A percentile compares a stretch with the other conserved stretches of the same genome.
These are phyloP conservation scores for Hemaris fuciformis DNA, from an alignment of 2,888 invertebrate species.

Conservation along the genomic window DNA sequence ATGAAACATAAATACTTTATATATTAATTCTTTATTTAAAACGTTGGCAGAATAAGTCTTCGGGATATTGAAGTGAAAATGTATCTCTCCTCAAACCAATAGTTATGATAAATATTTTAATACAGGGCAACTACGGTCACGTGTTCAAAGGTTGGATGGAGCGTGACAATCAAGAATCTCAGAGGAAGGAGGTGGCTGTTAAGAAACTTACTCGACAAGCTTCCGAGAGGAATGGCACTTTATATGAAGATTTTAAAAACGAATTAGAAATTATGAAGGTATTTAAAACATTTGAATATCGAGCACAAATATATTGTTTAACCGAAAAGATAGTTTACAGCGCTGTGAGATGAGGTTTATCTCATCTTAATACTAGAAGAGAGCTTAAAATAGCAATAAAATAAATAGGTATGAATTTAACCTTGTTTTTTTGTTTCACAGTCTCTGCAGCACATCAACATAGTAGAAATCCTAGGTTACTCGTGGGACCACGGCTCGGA, in stretches of 20 bases:
- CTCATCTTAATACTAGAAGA: neutral
- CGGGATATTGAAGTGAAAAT: neutral
- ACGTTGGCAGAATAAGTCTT: too few species aligned
- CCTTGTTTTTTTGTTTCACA: conserved; percentile 55
- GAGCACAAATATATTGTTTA: neutral
- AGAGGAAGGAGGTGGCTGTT: conserved; percentile 66
- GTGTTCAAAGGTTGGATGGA: conserved; percentile 90
- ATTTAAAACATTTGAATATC: conserved; percentile 12
- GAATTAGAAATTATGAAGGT: conserved; percentile 95
- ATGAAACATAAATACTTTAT: too few species aligned
- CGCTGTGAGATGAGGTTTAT: neutral
- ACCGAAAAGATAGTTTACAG: neutral
- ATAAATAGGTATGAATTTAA: too few species aligned
- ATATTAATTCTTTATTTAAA: too few species aligned
- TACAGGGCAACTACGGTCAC: conserved; percentile 92
- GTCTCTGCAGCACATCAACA: conserved; percentile 92
- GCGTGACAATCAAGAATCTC: conserved; percentile 72
- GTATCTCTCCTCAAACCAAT: neutral
- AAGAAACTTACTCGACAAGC: conserved; percentile 67
- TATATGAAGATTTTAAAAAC: conserved; percentile 88
- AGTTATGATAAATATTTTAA: conserved; percentile 25
- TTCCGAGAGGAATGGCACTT: conserved; percentile 60
- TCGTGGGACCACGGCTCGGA: conserved; percentile 88
- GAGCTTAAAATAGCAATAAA: neutral
- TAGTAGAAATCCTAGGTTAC: conserved; percentile 92